Evolutionary conservation across 2,797 vertebrate genomes (phyloP), one percentile per base, ranked within the genome.

Genomic region (Chelmon rostratus): DNA sequence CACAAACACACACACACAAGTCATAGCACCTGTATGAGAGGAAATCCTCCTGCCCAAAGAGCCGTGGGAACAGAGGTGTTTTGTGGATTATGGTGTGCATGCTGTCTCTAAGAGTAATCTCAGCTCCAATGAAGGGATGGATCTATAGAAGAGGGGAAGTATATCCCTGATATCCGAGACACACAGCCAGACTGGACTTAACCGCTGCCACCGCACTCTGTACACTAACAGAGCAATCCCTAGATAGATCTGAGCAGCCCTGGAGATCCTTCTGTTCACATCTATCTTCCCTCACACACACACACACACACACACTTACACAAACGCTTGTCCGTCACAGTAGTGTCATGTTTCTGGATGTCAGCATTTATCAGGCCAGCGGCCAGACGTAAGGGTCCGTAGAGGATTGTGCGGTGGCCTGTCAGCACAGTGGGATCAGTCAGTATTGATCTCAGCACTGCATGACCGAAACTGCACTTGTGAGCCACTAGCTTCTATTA

Each of bases 331-430:
- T 82, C 81, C 77, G 82, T 92, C 85, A 88, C 82, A 81, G 82
- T 52, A 44, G 90, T 89, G 86, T 92, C 85, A 75, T 85, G 84
- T 93, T 95, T 93, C 90, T 79, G 71, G 64, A 75, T 85, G 90
- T 95, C 93, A 94, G 94, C 94, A 65, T 91, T 94, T 95, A 87
- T 93, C 89, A 87, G 88, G 74, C 87, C 79, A 79, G 86, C 64
- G 90, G 82, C 86, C 83, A 88, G 91, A 89, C 89, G 62, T 67
- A 40, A 80, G 81, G 78, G 83, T 85, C 91, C 90, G 62, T 38
- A 77, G 90, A 83, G 89, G 75, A 84, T 86, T 86, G 76, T 82
- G 82, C 85, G 64, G 85, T 69, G 85, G 84, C 86, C 86, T 88
- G 90, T 94, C 93, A 94, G 92, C 92, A 89, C 74, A 73, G 78